Conservation (phyloP, 2,888 invertebrate species). For the Agrenia bidenticulata region DNA sequence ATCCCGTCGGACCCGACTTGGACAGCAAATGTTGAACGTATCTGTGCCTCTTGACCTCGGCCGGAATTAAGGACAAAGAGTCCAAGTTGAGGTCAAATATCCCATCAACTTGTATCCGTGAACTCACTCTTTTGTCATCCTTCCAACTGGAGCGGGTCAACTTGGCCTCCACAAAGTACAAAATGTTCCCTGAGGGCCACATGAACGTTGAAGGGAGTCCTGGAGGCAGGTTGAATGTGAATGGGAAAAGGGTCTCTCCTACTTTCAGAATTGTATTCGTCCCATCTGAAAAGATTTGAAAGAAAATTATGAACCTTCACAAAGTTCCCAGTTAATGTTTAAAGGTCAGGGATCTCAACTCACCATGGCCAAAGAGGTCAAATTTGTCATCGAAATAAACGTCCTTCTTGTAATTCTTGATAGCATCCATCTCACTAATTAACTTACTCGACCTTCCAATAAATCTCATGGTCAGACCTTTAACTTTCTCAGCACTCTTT, state of each 20-base stretch:
- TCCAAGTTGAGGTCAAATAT: slow-evolving; percentile 39
- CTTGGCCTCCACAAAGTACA: slow-evolving; percentile 43
- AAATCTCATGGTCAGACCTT: slow-evolving; percentile 28
- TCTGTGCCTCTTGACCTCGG: slow-evolving; percentile 32
- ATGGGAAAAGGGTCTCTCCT: slow-evolving; percentile 41
- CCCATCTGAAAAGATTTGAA: slow-evolving; percentile 28
- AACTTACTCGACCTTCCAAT: slow-evolving; percentile 37
- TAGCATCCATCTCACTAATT: slow-evolving; percentile 28
- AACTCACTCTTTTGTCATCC: slow-evolving; percentile 34
- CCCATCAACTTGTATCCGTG: slow-evolving; percentile 37
- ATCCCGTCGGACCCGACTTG: slow-evolving; percentile 40
- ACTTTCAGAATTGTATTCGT: slow-evolving; percentile 31
- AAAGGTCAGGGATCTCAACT: too few species aligned
- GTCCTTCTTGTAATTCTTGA: slow-evolving; percentile 40
- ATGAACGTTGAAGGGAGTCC: slow-evolving; percentile 42
- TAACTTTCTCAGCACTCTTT: slow-evolving; percentile 43
- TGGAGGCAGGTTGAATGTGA: slow-evolving; percentile 38
- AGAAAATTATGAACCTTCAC: too few species aligned
- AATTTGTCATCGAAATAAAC: slow-evolving; percentile 43
- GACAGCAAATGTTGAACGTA: slow-evolving; percentile 38
- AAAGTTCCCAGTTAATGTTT: too few species aligned
- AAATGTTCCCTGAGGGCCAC: slow-evolving; percentile 37
- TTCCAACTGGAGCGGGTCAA: slow-evolving; percentile 44
- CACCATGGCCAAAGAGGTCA: slow-evolving; percentile 45
- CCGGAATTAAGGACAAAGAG: slow-evolving; percentile 23